Base-by-base conservation (phyloP, 2,113 vertebrate genomes). In the Pelmatolapia mariae region DNA sequence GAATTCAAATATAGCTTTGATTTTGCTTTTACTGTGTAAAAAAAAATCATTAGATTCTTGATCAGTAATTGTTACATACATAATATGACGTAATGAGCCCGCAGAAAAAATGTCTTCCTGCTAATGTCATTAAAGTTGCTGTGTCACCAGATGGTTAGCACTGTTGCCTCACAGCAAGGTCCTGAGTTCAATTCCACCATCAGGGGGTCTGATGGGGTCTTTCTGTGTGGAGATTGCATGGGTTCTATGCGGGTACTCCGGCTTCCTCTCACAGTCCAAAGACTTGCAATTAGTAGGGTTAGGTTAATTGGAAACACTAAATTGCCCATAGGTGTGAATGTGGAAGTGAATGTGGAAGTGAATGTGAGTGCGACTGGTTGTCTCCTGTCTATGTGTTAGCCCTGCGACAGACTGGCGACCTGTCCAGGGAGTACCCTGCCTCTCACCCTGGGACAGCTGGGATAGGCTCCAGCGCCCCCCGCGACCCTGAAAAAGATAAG, bases 61-160 rank as follows among this genome's bases (percentile, higher is more conserved):
- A 78, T 78, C 16, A 31, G 71, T 50, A 78, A 76, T 19, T 29
- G 4, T 19, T 76, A 31, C 43, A 7, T 76, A n/a, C n/a, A n/a
- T n/a, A n/a, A n/a, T n/a, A n/a, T n/a, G 66, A 45, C 0, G 0
- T 38, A 43, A 26, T 45, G 40, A 73, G 15, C n/a, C 38, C 0
- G 0, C 63, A 40, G 63, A 40, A 0, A 68, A 73, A 24, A 10
- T 0, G 38, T 73, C 8, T 16, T 73, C 9, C 8, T 73, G 68
- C 22, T 24, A 29, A 18, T 73, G 22, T 73, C 15, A 10, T 29
- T n/a, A 10, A 3, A 47, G 15, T 18, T 29, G 40, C 22, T 47
- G 13, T 47, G 22, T 29, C 68, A 76, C 40, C 68, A 76, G 68
- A 47, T 19, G 10, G 31, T 36, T 11, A 36, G 59, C 59, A 36